These are phyloP conservation scores for Trachelus tabidus DNA, from an alignment of 2,888 invertebrate species.

Conservation along the genomic window DNA sequence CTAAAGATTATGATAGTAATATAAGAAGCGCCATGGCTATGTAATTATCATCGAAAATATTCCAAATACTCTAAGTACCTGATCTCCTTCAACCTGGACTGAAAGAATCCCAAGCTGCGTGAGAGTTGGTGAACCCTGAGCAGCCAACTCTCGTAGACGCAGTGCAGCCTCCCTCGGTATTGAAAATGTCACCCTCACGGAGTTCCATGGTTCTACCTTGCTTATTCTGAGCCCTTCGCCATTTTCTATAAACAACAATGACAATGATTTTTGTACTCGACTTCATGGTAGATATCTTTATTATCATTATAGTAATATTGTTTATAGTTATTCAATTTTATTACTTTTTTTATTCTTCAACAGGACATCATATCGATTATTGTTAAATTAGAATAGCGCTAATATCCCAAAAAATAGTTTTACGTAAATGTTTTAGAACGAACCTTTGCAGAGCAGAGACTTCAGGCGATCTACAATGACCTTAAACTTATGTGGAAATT, in stretches of 20 bases:
- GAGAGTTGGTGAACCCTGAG: slow-evolving; percentile 88
- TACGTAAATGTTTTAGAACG: not conserved
- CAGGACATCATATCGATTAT: too few species aligned
- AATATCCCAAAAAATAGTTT: not conserved
- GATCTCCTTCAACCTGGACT: slow-evolving; percentile 93
- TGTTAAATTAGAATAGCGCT: too few species aligned
- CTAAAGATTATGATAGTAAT: slow-evolving; percentile 44
- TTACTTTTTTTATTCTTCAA: too few species aligned
- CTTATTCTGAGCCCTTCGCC: slow-evolving; percentile 73
- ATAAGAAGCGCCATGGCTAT: too few species aligned
- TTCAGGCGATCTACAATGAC: slow-evolving; percentile 82
- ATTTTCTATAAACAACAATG: slow-evolving; percentile 54
- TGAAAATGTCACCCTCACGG: slow-evolving; percentile 96
- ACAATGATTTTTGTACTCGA: too few species aligned
- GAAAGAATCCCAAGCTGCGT: slow-evolving; percentile 93
- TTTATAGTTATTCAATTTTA: slow-evolving; percentile 36
- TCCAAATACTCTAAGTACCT: slow-evolving; percentile 67
- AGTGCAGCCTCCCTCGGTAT: slow-evolving; percentile 96
- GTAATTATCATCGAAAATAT: not conserved
- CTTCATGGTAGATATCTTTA: too few species aligned
- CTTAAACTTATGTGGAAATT: slow-evolving; percentile 84
- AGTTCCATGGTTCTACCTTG: slow-evolving; percentile 98
- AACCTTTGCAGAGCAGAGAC: slow-evolving; percentile 81
- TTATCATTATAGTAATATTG: not conserved
- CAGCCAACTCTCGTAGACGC: slow-evolving; percentile 89